Evolutionary conservation across 2,888 invertebrate genomes (phyloP).

Genomic region (Drepana falcataria): DNA sequence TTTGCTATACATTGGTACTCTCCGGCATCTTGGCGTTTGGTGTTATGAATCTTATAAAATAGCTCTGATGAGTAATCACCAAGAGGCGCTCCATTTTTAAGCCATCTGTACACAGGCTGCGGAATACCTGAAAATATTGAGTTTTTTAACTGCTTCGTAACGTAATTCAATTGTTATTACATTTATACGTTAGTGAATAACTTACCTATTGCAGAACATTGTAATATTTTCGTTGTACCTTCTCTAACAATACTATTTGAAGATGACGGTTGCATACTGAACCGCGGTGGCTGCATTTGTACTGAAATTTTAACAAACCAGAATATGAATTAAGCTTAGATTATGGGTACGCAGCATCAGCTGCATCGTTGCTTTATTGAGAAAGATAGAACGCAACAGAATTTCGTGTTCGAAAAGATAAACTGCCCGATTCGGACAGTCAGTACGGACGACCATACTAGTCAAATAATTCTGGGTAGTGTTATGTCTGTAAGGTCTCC

Average conservation of each 20-base stretch:
- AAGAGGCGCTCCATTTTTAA: conserved; percentile 89
- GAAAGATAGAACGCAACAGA: too few species aligned
- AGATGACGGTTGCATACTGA: conserved; percentile 91
- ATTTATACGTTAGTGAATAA: neutral
- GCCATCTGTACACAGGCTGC: conserved; percentile 95
- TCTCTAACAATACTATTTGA: conserved; percentile 92
- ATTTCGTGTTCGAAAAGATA: too few species aligned
- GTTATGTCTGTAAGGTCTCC: too few species aligned
- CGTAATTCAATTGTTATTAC: neutral
- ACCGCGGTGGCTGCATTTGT: conserved; percentile 89
- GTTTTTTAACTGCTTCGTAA: neutral
- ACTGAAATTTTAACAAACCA: conserved; percentile 44
- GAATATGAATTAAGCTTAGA: conserved; percentile 1
- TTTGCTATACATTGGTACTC: conserved; percentile 95
- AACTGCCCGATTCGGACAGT: too few species aligned
- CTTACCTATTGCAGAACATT: conserved; percentile 94
- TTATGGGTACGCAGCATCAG: neutral
- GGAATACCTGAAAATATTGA: conserved; percentile 85
- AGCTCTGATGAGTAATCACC: conserved; percentile 89
- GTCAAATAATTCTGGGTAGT: too few species aligned
- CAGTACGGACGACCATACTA: too few species aligned
- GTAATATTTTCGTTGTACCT: conserved; percentile 93
- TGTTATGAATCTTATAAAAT: conserved; percentile 90
- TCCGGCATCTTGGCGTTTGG: conserved; percentile 90
- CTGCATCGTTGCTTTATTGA: neutral